Evolutionary conservation across 2,113 vertebrate genomes (phyloP), one percentile per base, ranked within the genome.

Genomic region (Nycticorax nycticorax): DNA sequence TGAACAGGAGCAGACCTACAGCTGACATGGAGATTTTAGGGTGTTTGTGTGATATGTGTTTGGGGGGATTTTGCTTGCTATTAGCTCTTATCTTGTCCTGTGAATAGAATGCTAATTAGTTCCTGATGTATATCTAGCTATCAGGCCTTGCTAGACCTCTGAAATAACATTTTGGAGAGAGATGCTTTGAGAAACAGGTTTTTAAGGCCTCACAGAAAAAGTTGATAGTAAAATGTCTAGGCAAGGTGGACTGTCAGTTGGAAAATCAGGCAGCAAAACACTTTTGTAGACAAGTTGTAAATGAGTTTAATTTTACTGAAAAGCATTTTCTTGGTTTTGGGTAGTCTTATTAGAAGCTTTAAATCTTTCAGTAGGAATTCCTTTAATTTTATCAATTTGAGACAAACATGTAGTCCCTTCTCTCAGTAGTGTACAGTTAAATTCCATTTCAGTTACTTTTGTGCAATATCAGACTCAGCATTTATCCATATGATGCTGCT

Each of bases 41-140:
- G 5, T 32, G 20, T 77, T 64, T 8, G 10, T n/a, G 52, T 1
- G 2, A 3, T 76, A 11, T 0, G 0, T 30, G 8, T 47, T 37
- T 20, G 11, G 28, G 59, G 12, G 45, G 43, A 7, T 35, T 67
- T 35, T 37, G 10, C 4, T 52, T 57, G 27, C 24, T 56, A 1
- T 68, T 56, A 68, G 17, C 28, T 77, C 19, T 62, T 86, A 18
- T 32, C 41, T 21, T 26, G 19, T 63, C 32, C 43, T 57, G 10
- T 63, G 64, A 64, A 33, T 57, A 57, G 23, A 76, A 72, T 39
- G 11, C 9, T 3, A 13, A 0, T 59, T 39, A 87, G 21, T 43
- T 88, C 16, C 41, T 66, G 33, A 23, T 30, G 50, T 66, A 22
- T 12, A 12, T 52, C 18, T 63, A 35, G 16, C 8, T 72, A 4